Base-by-base conservation (phyloP, 2,797 vertebrate species). In the Orestias chungarensis region DNA sequence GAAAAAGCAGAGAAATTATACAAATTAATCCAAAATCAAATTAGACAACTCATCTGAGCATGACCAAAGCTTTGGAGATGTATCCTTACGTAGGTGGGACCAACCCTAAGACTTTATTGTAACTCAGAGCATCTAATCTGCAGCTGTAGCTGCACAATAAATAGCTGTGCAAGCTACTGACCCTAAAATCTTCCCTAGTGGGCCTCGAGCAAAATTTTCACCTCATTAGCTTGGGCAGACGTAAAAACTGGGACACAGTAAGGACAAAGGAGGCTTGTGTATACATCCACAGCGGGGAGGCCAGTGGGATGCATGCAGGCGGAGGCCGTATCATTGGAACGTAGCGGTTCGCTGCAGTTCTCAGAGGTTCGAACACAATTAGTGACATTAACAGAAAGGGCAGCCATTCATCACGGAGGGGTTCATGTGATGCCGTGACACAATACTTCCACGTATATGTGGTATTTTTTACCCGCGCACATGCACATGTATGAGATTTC, bases 141-240 rank as follows among this genome's bases (percentile, higher is more conserved):
- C 64, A 82, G 42, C 78, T 66, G 49, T 81, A n/a, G 67, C 74
- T 71, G 64, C 82, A 76, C 82, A 67, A 71, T 80, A 82, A 77
- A 80, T 29, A 25, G 44, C 71, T 84, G 85, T 86, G 81, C 82
- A 74, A 78, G 78, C 79, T 55, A 76, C 76, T 86, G 82, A 87
- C 77, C 79, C 84, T 72, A 69, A 83, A 89, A 79, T 78, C 82
- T 84, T 87, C 81, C 83, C 80, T 57, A 75, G 70, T 85, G 86
- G 70, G 84, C 90, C 84, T 84, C 64, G 49, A 85, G 86, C 86
- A 72, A 81, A 89, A 90, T 89, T 89, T 91, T 87, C 79, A 87
- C 87, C 83, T 91, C 90, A 90, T 92, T 91, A 90, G 79, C 66
- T 81, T 57, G 79, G 67, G 76, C 82, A 75, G 81, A 86, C 80